Base-by-base conservation (phyloP, 2,888 invertebrate species). In the Hydrotaea cyrtoneurina region DNA sequence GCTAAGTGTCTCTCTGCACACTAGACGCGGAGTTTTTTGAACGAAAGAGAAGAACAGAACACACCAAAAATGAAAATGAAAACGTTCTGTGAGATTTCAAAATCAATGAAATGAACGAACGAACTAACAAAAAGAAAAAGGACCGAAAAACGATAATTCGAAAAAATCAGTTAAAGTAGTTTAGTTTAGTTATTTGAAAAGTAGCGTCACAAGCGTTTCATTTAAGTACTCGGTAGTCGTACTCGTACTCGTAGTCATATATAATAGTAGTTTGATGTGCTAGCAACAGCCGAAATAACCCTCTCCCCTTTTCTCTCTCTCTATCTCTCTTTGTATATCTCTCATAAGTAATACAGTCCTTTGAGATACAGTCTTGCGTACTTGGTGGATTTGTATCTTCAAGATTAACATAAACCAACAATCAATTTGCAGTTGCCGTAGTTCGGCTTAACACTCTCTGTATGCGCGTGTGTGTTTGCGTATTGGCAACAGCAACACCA, bases 361-460 rank as follows among this genome's bases (percentile, higher is more conserved):
- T 53, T 59, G 59, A 59, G 26, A 26, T 59, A 59, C 26, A 59
- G 23, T 31, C 7, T 62, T 31, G 62, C 62, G n/a, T 62, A 62
- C 15, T 0, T 62, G 5, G 7, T 59, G 26, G 59, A 59, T 23
- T 59, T 26, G 59, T 26, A 59, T 26, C 13, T 36, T 31, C 7
- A 10, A 62, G 26, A 62, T 62, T 62, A 10, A 62, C 31, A 62
- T 17, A n/a, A 31, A 59, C 3, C n/a, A 36, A 36, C n/a, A 62
- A 62, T 62, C 62, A 62, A 62, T 62, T 62, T 62, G 62, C 31
- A 62, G 62, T 62, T 62, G 62, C 36, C 62, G 26, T 62, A 62
- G 62, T 31, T 21, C 69, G 43, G 10, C 36, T 39, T 66, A 43
- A 66, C 39, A 13, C 13, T 15, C 11, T 66, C 5, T 69, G 26